Evolutionary conservation across 2,888 invertebrate species (phyloP).

Genomic region (Chloromyia formosa): DNA sequence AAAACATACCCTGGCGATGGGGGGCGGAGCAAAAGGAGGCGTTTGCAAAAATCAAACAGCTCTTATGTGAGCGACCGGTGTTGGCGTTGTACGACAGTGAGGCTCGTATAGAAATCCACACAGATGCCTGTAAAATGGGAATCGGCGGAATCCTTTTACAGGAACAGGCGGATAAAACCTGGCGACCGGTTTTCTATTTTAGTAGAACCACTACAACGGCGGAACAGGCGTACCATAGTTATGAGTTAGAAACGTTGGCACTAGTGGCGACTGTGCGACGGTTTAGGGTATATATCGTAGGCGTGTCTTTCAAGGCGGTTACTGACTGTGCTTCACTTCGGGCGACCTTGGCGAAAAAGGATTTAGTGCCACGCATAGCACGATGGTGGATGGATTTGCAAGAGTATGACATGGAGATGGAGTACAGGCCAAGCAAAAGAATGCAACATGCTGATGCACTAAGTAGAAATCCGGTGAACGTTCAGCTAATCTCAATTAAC

Average conservation of each 20-base stretch:
- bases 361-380: background rate
- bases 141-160: too few relatives aligned
- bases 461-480: too few relatives aligned
- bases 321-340: slow-evolving; percentile 7
- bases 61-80: too few relatives aligned
- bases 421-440: slow-evolving; percentile 26
- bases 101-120: background rate
- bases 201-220: too few relatives aligned
- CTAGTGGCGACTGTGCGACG: slow-evolving; percentile 6
- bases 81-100: too few relatives aligned
- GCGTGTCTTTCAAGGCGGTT: too few relatives aligned
- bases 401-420: slow-evolving; percentile 27
- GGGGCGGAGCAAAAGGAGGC: too few relatives aligned
- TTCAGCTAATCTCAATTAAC: too few relatives aligned
- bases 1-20: too few relatives aligned
- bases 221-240: too few relatives aligned
- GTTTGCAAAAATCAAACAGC: too few relatives aligned
- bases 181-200: background rate
- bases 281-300: slow-evolving; percentile 16
- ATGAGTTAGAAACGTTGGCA: slow-evolving; percentile 1
- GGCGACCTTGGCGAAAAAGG: slow-evolving; percentile 3
- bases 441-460: slow-evolving; percentile 44
- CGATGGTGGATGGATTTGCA: slow-evolving; percentile 16
- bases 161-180: too few relatives aligned
- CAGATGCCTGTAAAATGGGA: background rate